These are phyloP conservation scores for Aethes cnicana DNA, from an alignment of 2,888 invertebrate genomes.

Conservation along the genomic window DNA sequence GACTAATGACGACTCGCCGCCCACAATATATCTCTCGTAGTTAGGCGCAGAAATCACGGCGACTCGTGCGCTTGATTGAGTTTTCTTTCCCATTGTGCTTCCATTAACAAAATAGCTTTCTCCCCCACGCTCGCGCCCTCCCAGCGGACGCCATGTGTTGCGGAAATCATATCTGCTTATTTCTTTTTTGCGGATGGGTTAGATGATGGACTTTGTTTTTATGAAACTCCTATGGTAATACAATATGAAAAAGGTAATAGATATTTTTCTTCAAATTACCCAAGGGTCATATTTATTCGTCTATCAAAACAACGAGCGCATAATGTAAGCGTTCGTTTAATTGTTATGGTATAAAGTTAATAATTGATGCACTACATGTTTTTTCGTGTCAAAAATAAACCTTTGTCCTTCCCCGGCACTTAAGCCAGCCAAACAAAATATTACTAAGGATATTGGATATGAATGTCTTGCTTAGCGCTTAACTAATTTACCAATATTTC, in stretches of 20 bases:
- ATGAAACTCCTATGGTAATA: conserved; percentile 11
- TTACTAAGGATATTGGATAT: too few relatives aligned
- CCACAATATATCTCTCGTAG: conserved; percentile 75
- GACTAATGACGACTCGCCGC: conserved; percentile 70
- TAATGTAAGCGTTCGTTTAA: too few relatives aligned
- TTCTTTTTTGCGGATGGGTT: conserved; percentile 46
- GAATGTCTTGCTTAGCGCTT: too few relatives aligned
- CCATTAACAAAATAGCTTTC: conserved; percentile 78
- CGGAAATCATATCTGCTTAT: conserved; percentile 72
- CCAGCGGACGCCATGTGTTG: conserved; percentile 66
- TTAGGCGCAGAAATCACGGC: conserved; percentile 78
- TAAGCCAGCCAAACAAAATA: too few relatives aligned
- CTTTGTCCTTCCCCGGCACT: too few relatives aligned
- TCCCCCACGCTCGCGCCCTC: conserved; percentile 53
- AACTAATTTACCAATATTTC: too few relatives aligned
- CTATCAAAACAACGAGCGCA: background rate
- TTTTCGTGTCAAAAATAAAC: too few relatives aligned
- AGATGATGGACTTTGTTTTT: conserved; percentile 21
- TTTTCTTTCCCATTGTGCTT: conserved; percentile 78
- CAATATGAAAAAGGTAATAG: background rate
- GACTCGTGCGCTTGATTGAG: conserved; percentile 78
- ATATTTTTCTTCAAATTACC: conserved; percentile 2
- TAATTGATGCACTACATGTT: too few relatives aligned
- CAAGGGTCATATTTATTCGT: background rate
- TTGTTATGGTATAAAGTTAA: too few relatives aligned